A percentile compares a stretch with the other conserved stretches of the same genome.
These are phyloP conservation scores for Erythrocercus mccallii DNA, from an alignment of 2,113 vertebrate species.

Conservation along the genomic window DNA sequence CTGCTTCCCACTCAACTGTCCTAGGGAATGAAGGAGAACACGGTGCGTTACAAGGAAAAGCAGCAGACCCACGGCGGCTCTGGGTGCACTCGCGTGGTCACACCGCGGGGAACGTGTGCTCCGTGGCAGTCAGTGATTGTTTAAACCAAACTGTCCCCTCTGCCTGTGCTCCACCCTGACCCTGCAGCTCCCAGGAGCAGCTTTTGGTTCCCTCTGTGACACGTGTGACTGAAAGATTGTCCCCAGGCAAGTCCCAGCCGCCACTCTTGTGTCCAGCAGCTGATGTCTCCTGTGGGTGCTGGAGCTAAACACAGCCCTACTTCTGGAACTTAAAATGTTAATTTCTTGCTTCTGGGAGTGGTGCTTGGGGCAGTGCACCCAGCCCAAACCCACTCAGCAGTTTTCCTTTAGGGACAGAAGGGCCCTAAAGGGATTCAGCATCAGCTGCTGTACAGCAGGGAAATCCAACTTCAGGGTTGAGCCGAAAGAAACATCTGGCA, in stretches of 20 bases:
- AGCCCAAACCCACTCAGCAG: too few relatives aligned
- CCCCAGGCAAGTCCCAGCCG: background rate
- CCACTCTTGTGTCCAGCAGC: background rate
- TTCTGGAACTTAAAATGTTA: background rate
- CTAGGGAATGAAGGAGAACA: conserved; percentile 67
- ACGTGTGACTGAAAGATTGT: background rate
- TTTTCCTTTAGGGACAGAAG: background rate
- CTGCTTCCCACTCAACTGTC: conserved; percentile 72
- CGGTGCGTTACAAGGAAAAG: conserved; percentile 17
- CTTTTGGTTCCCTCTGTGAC: background rate
- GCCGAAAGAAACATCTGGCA: background rate
- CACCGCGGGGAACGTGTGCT: background rate
- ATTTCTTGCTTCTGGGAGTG: background rate
- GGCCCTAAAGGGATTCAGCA: background rate
- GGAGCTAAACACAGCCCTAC: background rate
- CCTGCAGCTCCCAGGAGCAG: background rate
- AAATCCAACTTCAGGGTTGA: background rate
- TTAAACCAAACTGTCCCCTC: background rate
- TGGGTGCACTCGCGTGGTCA: accelerated
- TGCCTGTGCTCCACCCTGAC: background rate
- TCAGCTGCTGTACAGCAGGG: accelerated
- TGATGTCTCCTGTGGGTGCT: accelerated
- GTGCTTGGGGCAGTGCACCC: background rate
- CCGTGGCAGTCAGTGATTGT: accelerated
- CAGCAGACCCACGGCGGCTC: background rate